phyloP scores from a whole-genome alignment of 2,113 vertebrate species.

The Galeopterus variegatus region DNA sequence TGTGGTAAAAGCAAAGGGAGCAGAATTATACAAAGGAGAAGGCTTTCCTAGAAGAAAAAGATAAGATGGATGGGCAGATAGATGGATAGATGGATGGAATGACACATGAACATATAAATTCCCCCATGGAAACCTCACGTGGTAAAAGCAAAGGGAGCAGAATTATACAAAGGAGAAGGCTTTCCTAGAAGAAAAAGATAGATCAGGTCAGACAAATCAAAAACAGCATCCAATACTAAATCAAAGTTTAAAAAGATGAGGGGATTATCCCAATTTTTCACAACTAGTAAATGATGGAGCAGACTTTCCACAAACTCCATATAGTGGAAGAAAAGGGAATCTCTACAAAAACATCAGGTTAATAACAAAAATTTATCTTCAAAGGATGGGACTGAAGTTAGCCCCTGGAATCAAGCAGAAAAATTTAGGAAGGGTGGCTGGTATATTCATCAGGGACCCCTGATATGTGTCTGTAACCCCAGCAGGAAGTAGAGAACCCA shows the following conservation, averaged over 20 bases:
- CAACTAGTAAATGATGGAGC: background rate
- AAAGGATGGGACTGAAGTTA: background rate
- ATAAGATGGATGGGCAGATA: too few species aligned
- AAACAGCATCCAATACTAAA: constrained; percentile 1
- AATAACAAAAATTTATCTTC: background rate
- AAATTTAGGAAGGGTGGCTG: background rate
- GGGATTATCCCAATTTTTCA: background rate
- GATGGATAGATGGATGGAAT: background rate
- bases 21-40: background rate
- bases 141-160: background rate
- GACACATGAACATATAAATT: background rate
- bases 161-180: background rate
- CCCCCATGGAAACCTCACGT: background rate
- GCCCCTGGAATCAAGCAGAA: background rate
- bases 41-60: background rate
- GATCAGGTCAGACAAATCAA: background rate
- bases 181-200: background rate
- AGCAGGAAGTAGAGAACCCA: background rate
- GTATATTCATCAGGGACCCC: background rate
- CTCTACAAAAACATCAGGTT: background rate
- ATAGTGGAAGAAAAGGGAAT: background rate
- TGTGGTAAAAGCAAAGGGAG: background rate
- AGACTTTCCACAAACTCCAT: background rate
- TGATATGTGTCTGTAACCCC: background rate
- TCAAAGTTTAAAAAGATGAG: background rate